Evolutionary conservation across 2,113 vertebrate genomes (phyloP), one percentile per base, ranked within the genome.

Genomic region (Laticauda colubrina): DNA sequence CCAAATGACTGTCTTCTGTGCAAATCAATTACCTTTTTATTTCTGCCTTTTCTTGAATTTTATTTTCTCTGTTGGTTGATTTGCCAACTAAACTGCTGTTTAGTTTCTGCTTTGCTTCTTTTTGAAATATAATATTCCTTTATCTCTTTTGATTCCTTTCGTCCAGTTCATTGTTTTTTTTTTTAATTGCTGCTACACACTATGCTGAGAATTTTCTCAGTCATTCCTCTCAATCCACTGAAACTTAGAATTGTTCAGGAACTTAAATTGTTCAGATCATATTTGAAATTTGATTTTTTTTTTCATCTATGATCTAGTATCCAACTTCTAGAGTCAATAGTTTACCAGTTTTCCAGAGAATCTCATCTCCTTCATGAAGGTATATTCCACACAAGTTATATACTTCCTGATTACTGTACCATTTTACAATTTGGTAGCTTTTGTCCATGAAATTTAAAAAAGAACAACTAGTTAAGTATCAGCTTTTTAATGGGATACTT

Each of bases 111-210:
- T 92, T 92, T 85, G 51, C 57, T 92, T 85, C 95, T 94, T 93
- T 0, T 0, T 85, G 91, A 91, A 91, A 57, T 59, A 94, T 85
- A 87, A 94, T 91, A 0, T 14, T 53, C 94, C 94, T 87, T 9
- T 54, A 90, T 87, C 93, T 94, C 23, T 93, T 90, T 55, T 94
- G 95, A 96, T 91, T 89, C 11, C 24, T 5, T 92, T 89, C 91
- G 90, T 55, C 29, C 43, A 94, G 96, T 96, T 97, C 93, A 95
- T 93, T 95, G 61, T 2, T 26, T 12, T 64, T 94, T 96, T 96
- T 91, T 85, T 18, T 53, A 94, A 94, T 94, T 95, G 93, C 93
- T 93, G 54, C 93, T 94, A 54, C 91, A 94, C 93, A 95, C 92
- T 95, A 93, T 96, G 95, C 94, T 93, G 96, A 95, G 15, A 43